Evolutionary conservation across 2,797 vertebrate species (phyloP).

Genomic region (Ispidina lecontei): DNA sequence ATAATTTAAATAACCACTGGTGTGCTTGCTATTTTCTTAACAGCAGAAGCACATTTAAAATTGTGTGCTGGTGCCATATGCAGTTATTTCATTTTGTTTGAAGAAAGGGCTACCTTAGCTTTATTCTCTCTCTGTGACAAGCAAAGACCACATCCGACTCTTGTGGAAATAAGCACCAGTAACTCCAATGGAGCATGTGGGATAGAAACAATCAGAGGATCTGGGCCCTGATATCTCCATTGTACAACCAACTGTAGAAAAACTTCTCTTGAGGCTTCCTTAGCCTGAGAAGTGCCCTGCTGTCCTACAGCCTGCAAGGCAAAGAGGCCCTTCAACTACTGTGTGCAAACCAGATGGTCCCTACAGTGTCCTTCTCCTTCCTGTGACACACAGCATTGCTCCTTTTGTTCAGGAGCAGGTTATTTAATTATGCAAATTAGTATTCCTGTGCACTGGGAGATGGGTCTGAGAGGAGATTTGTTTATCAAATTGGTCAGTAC

Average conservation of each 20-base stretch:
- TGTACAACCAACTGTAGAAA: slow-evolving; percentile 5
- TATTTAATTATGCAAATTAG: not conserved
- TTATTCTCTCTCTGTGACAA: slow-evolving; percentile 55
- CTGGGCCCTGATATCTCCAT: not conserved
- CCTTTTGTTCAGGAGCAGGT: not conserved
- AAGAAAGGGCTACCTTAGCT: slow-evolving; percentile 61
- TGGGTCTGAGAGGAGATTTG: not conserved
- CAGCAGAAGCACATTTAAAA: slow-evolving; percentile 36
- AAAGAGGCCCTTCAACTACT: not conserved
- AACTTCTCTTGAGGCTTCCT: not conserved
- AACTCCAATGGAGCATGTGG: slow-evolving; percentile 59
- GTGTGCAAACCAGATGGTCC: not conserved
- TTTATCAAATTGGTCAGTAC: not conserved
- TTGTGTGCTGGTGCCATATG: not conserved
- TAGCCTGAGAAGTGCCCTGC: not conserved
- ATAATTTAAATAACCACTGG: slow-evolving; percentile 29
- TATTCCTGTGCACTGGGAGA: not conserved
- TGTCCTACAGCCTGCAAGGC: not conserved
- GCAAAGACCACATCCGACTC: slow-evolving; percentile 5
- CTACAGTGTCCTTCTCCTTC: not conserved
- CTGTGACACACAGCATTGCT: not conserved
- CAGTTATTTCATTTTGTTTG: slow-evolving; percentile 57
- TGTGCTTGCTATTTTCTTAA: slow-evolving; percentile 40
- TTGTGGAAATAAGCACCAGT: slow-evolving; percentile 11
- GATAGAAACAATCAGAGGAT: not conserved